phyloP scores from a whole-genome alignment of 2,888 invertebrate species.

The Galerucella calmariensis region DNA sequence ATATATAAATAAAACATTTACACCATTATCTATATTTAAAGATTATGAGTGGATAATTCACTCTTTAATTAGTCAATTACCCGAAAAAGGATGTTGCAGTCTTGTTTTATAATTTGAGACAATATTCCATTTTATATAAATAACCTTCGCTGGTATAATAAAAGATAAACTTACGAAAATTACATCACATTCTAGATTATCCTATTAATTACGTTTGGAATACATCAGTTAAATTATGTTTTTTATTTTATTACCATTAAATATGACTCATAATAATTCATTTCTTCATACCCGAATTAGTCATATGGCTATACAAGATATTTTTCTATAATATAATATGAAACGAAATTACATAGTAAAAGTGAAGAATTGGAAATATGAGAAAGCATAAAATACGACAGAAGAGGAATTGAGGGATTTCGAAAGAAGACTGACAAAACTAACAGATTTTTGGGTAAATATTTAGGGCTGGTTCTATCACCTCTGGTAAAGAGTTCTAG shows the following conservation, averaged over 20 bases:
- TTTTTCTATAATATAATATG: too few species aligned
- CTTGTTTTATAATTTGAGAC: constrained; percentile 43
- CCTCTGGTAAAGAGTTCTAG: too few species aligned
- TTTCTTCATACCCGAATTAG: too few species aligned
- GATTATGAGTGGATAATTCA: constrained; percentile 46
- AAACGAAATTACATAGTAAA: too few species aligned
- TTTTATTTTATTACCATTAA: constrained; percentile 13
- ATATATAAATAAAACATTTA: constrained; percentile 24
- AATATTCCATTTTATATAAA: constrained; percentile 32
- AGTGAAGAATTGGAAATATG: too few species aligned
- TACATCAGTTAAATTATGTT: constrained; percentile 1
- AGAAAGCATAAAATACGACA: too few species aligned
- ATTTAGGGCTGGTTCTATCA: too few species aligned
- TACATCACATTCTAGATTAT: constrained; percentile 31
- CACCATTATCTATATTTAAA: constrained; percentile 46
- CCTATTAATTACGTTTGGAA: constrained; percentile 17
- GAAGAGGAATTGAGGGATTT: too few species aligned
- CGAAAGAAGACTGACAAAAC: too few species aligned
- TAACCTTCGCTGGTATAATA: constrained; percentile 21
- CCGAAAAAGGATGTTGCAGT: constrained; percentile 43
- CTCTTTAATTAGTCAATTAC: constrained; percentile 46
- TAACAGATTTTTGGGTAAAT: too few species aligned
- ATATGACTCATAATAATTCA: too few species aligned
- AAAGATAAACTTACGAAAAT: constrained; percentile 26
- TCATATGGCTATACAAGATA: too few species aligned